phyloP scores from a whole-genome alignment of 2,797 vertebrate genomes.

The Notamacropus eugenii region DNA sequence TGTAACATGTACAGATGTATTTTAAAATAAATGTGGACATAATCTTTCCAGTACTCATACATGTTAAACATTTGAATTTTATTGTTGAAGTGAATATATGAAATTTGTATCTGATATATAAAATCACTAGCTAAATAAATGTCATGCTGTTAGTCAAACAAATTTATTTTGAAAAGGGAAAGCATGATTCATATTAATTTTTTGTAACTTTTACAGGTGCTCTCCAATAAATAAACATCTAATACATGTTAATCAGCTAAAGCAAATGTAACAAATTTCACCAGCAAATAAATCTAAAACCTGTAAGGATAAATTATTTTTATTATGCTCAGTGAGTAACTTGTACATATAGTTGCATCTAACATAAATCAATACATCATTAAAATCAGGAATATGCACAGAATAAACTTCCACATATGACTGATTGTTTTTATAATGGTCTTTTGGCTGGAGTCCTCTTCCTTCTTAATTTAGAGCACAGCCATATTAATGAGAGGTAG shows the following conservation, averaged over 20 bases:
- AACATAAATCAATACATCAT: constrained; percentile 52
- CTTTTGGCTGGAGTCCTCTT: constrained; percentile 9
- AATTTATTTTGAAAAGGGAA: constrained; percentile 68
- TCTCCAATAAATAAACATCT: constrained; percentile 49
- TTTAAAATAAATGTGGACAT: constrained; percentile 62
- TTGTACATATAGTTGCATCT: constrained; percentile 56
- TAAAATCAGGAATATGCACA: constrained; percentile 12
- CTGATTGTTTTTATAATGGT: constrained; percentile 10
- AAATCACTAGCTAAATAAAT: constrained; percentile 64
- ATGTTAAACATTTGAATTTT: constrained; percentile 54
- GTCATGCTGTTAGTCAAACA: constrained; percentile 65
- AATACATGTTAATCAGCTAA: constrained; percentile 54
- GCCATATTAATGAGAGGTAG: not conserved
- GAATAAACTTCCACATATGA: not conserved
- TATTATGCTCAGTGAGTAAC: constrained; percentile 73
- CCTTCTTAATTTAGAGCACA: not conserved
- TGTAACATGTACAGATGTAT: not conserved
- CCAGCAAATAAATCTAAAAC: constrained; percentile 64
- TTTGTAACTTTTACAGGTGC: constrained; percentile 55
- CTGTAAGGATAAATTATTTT: constrained; percentile 61
- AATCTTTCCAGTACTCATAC: constrained; percentile 15
- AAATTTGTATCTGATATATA: constrained; percentile 65
- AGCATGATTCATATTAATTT: constrained; percentile 73
- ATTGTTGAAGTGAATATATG: constrained; percentile 40
- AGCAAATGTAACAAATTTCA: constrained; percentile 47